A percentile compares a stretch with the other conserved stretches of the same genome.
Conservation (phyloP, 2,797 vertebrate species). For the Myotis pilosus region DNA sequence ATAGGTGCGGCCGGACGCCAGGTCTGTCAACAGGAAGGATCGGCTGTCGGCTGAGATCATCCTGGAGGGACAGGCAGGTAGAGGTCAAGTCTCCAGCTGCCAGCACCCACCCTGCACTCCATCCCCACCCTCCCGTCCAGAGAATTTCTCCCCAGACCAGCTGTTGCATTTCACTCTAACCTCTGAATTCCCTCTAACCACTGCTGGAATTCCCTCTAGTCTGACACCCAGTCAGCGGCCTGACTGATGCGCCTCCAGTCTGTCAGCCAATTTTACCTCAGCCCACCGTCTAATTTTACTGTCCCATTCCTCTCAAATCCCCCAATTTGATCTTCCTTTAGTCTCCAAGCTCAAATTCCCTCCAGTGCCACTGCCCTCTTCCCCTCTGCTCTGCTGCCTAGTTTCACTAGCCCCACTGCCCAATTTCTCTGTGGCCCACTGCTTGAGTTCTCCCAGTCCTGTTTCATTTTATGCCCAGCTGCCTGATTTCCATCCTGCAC, state of each 20-base stretch:
- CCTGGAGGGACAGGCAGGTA: constrained; percentile 58
- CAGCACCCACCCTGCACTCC: not conserved
- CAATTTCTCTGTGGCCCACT: not conserved
- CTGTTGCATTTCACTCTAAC: not conserved
- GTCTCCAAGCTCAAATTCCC: not conserved
- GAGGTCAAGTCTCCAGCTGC: constrained; percentile 40
- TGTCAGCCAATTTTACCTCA: not conserved
- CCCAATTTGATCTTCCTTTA: not conserved
- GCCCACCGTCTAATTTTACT: not conserved
- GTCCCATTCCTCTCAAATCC: not conserved
- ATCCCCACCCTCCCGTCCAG: not conserved
- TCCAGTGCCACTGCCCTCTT: not conserved
- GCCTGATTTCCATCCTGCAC: not conserved
- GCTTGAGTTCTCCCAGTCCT: not conserved
- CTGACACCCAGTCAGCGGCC: not conserved
- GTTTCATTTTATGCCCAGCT: not conserved
- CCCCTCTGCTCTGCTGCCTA: too few species aligned
- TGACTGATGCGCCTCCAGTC: not conserved
- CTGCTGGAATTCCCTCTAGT: not conserved
- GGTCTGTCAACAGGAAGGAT: constrained; percentile 80
- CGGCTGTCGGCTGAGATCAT: constrained; percentile 78
- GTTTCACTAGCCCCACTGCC: too few species aligned
- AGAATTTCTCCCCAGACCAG: not conserved
- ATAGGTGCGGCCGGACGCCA: constrained; percentile 78
- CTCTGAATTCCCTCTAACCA: not conserved